A percentile compares a stretch with the other conserved stretches of the same genome.
These are phyloP conservation scores for Achroia grisella DNA, from an alignment of 1,140 invertebrate species.

Conservation along the genomic window DNA sequence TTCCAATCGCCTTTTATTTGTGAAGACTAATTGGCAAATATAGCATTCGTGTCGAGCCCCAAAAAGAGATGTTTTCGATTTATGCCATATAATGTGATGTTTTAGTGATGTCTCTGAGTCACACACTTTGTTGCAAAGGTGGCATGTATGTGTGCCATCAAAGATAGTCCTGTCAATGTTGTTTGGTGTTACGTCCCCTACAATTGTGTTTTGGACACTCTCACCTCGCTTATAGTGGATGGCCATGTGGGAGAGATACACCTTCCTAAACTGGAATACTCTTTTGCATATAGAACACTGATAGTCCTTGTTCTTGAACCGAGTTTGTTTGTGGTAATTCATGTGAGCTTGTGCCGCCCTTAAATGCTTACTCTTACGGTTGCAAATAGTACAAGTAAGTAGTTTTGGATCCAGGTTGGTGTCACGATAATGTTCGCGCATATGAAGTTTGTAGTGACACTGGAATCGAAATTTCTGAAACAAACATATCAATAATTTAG, in stretches of 20 bases:
- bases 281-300: conserved; percentile 65
- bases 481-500: conserved; percentile 2
- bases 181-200: conserved; percentile 31
- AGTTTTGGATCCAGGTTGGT: conserved; percentile 50
- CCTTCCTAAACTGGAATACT: conserved; percentile 54
- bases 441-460: conserved; percentile 62
- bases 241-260: conserved; percentile 62
- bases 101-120: conserved; percentile 58
- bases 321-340: conserved; percentile 66
- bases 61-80: conserved; percentile 47
- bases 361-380: conserved; percentile 58
- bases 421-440: conserved; percentile 62
- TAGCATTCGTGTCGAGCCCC: conserved; percentile 52
- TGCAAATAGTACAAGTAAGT: conserved; percentile 59
- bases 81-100: conserved; percentile 62
- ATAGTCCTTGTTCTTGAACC: conserved; percentile 61
- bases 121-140: conserved; percentile 59
- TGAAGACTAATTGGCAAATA: conserved; percentile 57
- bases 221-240: conserved; percentile 60
- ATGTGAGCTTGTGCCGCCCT: conserved; percentile 64
- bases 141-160: conserved; percentile 51
- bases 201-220: conserved; percentile 42
- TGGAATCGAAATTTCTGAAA: conserved; percentile 62
- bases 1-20: conserved; percentile 51
- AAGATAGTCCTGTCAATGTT: conserved; percentile 21